Evolutionary conservation across 2,113 vertebrate genomes (phyloP), one percentile per base, ranked within the genome.

Genomic region (Mola mola): DNA sequence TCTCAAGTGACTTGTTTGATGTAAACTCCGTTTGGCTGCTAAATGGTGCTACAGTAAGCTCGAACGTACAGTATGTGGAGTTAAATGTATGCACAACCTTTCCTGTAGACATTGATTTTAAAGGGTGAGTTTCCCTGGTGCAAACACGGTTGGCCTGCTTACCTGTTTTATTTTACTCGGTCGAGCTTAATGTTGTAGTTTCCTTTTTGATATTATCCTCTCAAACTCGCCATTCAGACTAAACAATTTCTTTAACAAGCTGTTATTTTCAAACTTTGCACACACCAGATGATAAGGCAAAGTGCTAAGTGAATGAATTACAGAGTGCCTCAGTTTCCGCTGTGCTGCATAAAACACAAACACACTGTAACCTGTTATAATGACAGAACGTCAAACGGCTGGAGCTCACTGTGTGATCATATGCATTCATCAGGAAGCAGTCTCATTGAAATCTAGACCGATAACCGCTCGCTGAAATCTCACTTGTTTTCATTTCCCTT

Each of bases 231-330:
- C 66, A 61, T 53, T 53, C 44, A 66, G 55, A 53, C 44, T 52
- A 26, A 57, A 86, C 72, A 82, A 66, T 59, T n/a, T 10, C 41
- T 40, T 49, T 53, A 81, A 79, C 75, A 63, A 69, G 76, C 53
- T 74, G 56, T 47, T 58, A 41, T 75, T 79, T 62, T 43, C 70
- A 38, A 63, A 53, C 72, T 66, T 66, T 78, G 47, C 73, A 57
- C 52, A 34, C 49, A 49, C 34, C 12, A 37, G 55, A 43, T 48
- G 69, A 82, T 84, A 81, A 81, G 46, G 40, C 72, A 51, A 44
- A 2, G 37, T 43, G 21, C 4, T 10, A 13, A 0, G 69, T 51
- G 60, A 73, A 49, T 57, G 48, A 82, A 56, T 63, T 66, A 72
- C 58, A 58, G 68, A 57, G 52, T 36, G 40, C 52, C 68, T 69